A percentile compares a stretch with the other conserved stretches of the same genome.
Evolutionary conservation across 2,888 invertebrate species (phyloP).

Genomic region (Timandra comae): DNA sequence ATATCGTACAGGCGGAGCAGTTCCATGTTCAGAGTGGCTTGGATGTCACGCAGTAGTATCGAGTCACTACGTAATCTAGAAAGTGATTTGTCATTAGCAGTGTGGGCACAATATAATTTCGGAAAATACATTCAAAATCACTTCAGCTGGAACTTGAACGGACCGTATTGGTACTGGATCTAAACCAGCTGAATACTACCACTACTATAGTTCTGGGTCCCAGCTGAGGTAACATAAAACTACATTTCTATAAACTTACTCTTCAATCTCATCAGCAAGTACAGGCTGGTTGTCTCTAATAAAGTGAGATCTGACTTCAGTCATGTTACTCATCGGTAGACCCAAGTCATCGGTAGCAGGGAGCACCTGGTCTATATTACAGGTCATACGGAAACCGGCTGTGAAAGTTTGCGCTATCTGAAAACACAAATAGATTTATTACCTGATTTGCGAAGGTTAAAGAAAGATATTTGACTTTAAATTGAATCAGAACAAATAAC

Average conservation of each 20-base stretch:
- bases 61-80: constrained; percentile 68
- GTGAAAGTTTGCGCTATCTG: constrained; percentile 75
- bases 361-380: constrained; percentile 76
- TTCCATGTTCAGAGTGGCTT: constrained; percentile 42
- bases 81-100: too few relatives aligned
- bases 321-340: constrained; percentile 45
- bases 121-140: too few relatives aligned
- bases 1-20: constrained; percentile 64
- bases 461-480: too few relatives aligned
- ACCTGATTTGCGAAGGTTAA: background rate
- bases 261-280: constrained; percentile 61
- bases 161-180: too few relatives aligned
- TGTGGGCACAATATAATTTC: background rate
- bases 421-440: constrained; percentile 1
- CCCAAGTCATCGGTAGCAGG: constrained; percentile 54
- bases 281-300: constrained; percentile 73
- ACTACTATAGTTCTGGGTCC: too few relatives aligned
- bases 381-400: constrained; percentile 67
- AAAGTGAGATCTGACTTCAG: constrained; percentile 77
- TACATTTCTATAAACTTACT: constrained; percentile 49
- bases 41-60: constrained; percentile 55
- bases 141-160: too few relatives aligned
- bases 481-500: constrained; percentile 28
- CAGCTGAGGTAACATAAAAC: too few relatives aligned
- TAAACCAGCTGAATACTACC: too few relatives aligned